A percentile compares a stretch with the other conserved stretches of the same genome.
Evolutionary conservation across 2,888 invertebrate species (phyloP).

Genomic region (Metallyticus violacea): DNA sequence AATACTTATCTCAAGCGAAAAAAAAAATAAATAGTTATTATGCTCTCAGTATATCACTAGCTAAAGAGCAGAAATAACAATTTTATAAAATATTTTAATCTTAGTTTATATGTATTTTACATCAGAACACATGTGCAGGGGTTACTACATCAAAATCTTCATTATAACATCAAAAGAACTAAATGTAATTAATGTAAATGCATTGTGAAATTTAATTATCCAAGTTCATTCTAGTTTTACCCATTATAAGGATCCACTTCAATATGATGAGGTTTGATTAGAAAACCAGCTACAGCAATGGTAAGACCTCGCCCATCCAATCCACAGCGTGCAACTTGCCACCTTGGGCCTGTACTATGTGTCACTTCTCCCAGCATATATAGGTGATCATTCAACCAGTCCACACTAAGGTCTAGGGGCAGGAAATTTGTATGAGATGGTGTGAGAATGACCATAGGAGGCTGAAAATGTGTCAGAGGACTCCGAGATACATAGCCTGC

Average conservation of each 20-base stretch:
- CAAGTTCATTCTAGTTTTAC: constrained; percentile 50
- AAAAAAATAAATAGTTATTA: no score
- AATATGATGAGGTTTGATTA: constrained; percentile 70
- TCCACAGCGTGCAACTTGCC: constrained; percentile 65
- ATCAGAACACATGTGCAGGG: no score
- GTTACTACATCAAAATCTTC: no score
- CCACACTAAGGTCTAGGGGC: constrained; percentile 73
- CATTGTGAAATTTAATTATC: no score
- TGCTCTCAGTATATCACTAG: no score
- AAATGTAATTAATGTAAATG: no score
- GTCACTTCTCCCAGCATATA: constrained; percentile 76
- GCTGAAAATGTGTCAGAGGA: constrained; percentile 41
- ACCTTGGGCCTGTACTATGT: constrained; percentile 45
- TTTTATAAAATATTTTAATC: no score
- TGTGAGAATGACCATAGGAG: constrained; percentile 51
- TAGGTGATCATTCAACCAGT: constrained; percentile 84
- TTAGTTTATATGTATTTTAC: no score
- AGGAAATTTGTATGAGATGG: constrained; percentile 59
- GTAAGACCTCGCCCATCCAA: constrained; percentile 69
- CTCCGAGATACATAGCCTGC: constrained; percentile 60
- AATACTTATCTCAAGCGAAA: no score
- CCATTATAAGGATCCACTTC: constrained; percentile 93
- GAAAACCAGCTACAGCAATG: constrained; percentile 68
- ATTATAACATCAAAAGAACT: no score
- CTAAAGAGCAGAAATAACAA: no score